phyloP scores from a whole-genome alignment of 2,888 invertebrate genomes.

The Baccha elongata region DNA sequence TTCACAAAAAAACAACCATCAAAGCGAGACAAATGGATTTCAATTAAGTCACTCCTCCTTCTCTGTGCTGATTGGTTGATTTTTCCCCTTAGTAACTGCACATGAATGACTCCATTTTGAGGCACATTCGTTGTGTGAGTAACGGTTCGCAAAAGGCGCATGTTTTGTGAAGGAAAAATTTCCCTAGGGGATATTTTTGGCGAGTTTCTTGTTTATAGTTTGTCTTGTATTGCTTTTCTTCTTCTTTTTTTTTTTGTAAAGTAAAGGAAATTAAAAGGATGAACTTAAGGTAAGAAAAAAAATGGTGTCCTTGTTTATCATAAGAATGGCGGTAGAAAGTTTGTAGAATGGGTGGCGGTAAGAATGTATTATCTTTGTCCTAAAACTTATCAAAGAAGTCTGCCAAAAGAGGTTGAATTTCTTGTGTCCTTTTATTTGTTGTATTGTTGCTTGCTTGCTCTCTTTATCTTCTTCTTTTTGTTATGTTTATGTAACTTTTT shows the following conservation, averaged over 20 bases:
- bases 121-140: constrained; percentile 45
- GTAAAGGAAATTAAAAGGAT: constrained; percentile 61
- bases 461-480: constrained; percentile 18
- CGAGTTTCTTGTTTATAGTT: constrained; percentile 20
- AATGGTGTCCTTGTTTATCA: constrained; percentile 73
- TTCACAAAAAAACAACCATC: constrained; percentile 70
- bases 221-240: constrained; percentile 18
- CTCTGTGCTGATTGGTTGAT: constrained; percentile 77
- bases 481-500: constrained; percentile 71
- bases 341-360: constrained; percentile 20
- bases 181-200: constrained; percentile 57
- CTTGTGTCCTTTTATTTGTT: constrained; percentile 21
- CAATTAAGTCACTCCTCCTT: constrained; percentile 78
- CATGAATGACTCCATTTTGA: constrained; percentile 77
- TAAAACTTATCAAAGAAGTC: constrained; percentile 60
- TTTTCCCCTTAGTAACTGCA: constrained; percentile 75
- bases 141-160: constrained; percentile 41
- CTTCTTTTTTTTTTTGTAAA: constrained; percentile 15
- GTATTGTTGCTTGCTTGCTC: neutral
- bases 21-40: constrained; percentile 76
- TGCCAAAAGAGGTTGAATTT: constrained; percentile 51
- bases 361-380: constrained; percentile 64
- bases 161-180: constrained; percentile 39
- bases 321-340: constrained; percentile 56
- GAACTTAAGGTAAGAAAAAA: constrained; percentile 54